Percentiles rank a stretch among this genome's conserved stretches.
Evolutionary conservation across 2,888 invertebrate species (phyloP).

Genomic region (Entomobrya proxima): DNA sequence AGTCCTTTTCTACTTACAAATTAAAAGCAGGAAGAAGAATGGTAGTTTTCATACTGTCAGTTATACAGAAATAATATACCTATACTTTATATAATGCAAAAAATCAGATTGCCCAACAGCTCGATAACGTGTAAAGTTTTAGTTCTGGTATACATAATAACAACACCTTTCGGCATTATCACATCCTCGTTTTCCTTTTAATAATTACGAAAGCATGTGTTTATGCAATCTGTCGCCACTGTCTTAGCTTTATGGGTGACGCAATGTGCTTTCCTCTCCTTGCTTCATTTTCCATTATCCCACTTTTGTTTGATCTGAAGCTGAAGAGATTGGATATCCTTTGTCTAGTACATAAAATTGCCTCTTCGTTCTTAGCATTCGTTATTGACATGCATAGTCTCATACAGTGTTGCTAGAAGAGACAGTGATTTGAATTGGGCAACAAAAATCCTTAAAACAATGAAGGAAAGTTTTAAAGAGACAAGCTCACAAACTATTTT

Average conservation of each 20-base stretch:
- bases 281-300: slow-evolving; percentile 29
- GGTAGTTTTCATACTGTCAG: slow-evolving; percentile 18
- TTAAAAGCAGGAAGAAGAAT: slow-evolving; percentile 3
- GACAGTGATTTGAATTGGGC: neutral
- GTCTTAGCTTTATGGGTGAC: neutral
- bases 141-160: no score
- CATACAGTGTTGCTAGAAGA: neutral
- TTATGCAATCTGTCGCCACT: neutral
- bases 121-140: no score
- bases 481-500: neutral
- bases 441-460: slow-evolving; percentile 2
- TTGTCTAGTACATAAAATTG: neutral
- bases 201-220: slow-evolving; percentile 13
- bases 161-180: no score
- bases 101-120: no score
- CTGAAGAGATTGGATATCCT: slow-evolving; percentile 30
- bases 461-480: neutral
- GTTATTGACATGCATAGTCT: neutral
- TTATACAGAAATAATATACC: neutral
- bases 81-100: neutral
- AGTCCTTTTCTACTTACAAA: slow-evolving; percentile 23
- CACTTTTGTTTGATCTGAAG: slow-evolving; percentile 47
- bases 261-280: slow-evolving; percentile 2
- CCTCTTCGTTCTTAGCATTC: neutral
- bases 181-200: neutral